Evolutionary conservation across 2,113 vertebrate genomes (phyloP).

Genomic region (Gambusia affinis): DNA sequence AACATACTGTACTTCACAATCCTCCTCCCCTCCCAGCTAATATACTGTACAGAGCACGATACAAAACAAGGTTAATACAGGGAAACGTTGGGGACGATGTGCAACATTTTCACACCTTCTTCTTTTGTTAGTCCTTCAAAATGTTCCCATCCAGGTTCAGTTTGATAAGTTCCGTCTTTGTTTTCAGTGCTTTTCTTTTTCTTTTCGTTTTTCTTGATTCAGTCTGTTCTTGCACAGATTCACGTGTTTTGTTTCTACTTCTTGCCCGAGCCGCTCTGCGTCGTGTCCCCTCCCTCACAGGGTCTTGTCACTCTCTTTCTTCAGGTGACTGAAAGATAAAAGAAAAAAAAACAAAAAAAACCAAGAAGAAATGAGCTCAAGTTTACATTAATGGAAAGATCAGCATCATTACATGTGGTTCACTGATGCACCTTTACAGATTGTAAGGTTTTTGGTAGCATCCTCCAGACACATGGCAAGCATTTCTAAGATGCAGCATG

Average conservation of each 20-base stretch:
- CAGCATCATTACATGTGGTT: not conserved
- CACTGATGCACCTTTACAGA: no score
- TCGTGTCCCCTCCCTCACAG: constrained; percentile 84
- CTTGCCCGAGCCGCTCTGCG: constrained; percentile 55
- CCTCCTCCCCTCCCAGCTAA: constrained; percentile 59
- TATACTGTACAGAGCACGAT: constrained; percentile 76
- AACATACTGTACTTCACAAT: constrained; percentile 74
- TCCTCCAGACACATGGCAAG: no score
- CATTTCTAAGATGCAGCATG: no score
- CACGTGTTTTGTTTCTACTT: constrained; percentile 26
- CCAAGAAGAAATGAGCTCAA: not conserved
- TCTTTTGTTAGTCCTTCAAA: constrained; percentile 39
- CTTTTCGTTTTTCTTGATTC: constrained; percentile 4
- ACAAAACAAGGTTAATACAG: constrained; percentile 66
- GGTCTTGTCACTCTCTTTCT: constrained; percentile 98
- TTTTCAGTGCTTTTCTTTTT: constrained; percentile 62
- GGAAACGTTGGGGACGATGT: constrained; percentile 55
- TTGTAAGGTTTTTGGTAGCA: no score
- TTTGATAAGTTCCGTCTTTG: constrained; percentile 39
- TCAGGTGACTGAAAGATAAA: constrained; percentile 88
- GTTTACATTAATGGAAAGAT: not conserved
- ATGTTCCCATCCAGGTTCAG: constrained; percentile 37
- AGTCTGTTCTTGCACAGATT: constrained; percentile 39
- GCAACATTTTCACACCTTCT: constrained; percentile 48
- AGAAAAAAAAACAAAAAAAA: constrained; percentile 2